These are phyloP conservation scores for Amphimallon solstitiale DNA, from an alignment of 2,888 invertebrate species.

Conservation along the genomic window DNA sequence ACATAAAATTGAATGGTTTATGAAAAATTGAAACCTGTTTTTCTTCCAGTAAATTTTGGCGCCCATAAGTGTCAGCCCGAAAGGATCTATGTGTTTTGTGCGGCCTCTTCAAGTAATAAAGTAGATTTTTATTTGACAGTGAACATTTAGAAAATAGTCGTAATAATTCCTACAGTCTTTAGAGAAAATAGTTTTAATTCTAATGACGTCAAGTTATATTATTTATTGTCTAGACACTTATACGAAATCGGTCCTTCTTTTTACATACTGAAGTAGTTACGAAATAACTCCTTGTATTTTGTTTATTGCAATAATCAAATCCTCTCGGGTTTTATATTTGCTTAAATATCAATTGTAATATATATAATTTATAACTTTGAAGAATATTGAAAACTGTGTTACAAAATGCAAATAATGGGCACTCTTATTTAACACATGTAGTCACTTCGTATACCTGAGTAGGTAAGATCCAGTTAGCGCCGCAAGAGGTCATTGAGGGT, in stretches of 20 bases:
- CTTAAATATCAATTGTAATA: too few relatives aligned
- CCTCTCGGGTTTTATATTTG: too few relatives aligned
- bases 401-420: too few relatives aligned
- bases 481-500: constrained; percentile 36
- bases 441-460: constrained; percentile 24
- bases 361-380: too few relatives aligned
- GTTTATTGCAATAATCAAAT: too few relatives aligned
- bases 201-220: constrained; percentile 11
- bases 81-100: constrained; percentile 16
- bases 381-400: too few relatives aligned
- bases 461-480: constrained; percentile 31
- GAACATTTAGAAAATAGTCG: constrained; percentile 16
- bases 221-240: not conserved
- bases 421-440: not conserved
- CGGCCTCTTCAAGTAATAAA: constrained; percentile 21
- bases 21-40: constrained; percentile 10
- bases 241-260: too few relatives aligned
- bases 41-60: constrained; percentile 19
- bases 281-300: too few relatives aligned
- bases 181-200: constrained; percentile 20
- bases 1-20: not conserved
- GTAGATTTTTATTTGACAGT: constrained; percentile 20
- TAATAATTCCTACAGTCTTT: constrained; percentile 18
- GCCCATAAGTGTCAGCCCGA: constrained; percentile 24
- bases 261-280: too few relatives aligned